Evolutionary conservation across 2,888 invertebrate species (phyloP), one percentile per base, ranked within the genome.

Genomic region (Hydroisotoma schaefferi): DNA sequence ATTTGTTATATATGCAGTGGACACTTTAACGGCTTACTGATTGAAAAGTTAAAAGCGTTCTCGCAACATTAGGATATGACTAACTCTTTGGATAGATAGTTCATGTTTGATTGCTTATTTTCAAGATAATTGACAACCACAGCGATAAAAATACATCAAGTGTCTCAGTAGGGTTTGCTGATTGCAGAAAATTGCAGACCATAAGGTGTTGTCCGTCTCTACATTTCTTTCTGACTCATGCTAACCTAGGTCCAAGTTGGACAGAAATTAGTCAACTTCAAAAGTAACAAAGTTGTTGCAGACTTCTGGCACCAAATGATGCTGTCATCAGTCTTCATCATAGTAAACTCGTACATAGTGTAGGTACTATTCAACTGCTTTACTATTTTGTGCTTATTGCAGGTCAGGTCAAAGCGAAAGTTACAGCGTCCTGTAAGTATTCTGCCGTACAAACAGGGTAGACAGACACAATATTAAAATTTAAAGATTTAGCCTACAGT

Each of bases 251-350:
- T 33, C 15, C 12, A 43, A 20, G 22, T 46, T 20, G n/a, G n/a
- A 40, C 5, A 18, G n/a, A 40, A 40, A 46, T 46, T 46, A 46
- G 46, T 46, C 46, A 46, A 46, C 23, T 46, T 25, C 25, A 40
- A 20, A 25, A 5, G 23, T 46, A n/a, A 12, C 3, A 23, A 46
- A 3, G 6, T 46, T 33, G 8, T 46, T 46, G 6, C 53, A 53
- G 53, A 53, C 23, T 6, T 26, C 22, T 53, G 53, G 53, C 53
- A 53, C 53, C 53, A 53, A 38, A 5, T 25, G 53, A 53, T 53
- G 53, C 10, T 53, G 53, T 53, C 53, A 53, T 53, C 53, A n/a
- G n/a, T n/a, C n/a, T n/a, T n/a, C n/a, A n/a, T n/a, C n/a, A n/a
- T n/a, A n/a, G n/a, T n/a, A n/a, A n/a, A n/a, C n/a, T n/a, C n/a